Conservation (phyloP, 92 coral and sea anemone genomes). For the Plumapathes pennacea region DNA sequence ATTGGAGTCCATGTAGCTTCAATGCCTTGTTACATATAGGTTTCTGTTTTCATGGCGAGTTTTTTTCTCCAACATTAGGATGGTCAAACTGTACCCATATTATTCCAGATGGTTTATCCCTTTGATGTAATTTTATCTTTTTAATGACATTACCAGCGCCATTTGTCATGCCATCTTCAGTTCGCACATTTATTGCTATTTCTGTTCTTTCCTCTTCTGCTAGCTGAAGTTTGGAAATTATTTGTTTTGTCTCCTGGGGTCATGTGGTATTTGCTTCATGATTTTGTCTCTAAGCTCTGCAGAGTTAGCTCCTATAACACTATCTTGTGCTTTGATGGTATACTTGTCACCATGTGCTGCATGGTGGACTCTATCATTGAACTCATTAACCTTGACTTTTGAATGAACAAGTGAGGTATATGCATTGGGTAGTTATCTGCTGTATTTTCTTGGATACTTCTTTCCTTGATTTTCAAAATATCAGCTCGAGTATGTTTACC, state of each 20-base stretch:
- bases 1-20: slow-evolving; percentile 67
- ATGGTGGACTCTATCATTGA: slow-evolving; percentile 53
- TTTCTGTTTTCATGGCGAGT: slow-evolving; percentile 23
- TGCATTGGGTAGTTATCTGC: slow-evolving; percentile 35
- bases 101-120: slow-evolving; percentile 33
- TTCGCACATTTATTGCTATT: slow-evolving; percentile 46
- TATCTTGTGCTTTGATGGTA: slow-evolving; percentile 45
- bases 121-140: slow-evolving; percentile 18
- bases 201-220: slow-evolving; percentile 56
- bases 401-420: slow-evolving; percentile 53
- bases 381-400: slow-evolving; percentile 59
- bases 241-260: slow-evolving; percentile 59
- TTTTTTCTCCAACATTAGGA: slow-evolving; percentile 39
- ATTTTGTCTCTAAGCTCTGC: slow-evolving; percentile 37
- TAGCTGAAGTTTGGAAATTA: slow-evolving; percentile 37
- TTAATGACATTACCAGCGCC: slow-evolving; percentile 36
- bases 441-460: slow-evolving; percentile 9
- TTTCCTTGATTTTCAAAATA: slow-evolving; percentile 37
- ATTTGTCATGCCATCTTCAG: slow-evolving; percentile 35
- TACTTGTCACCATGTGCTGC: slow-evolving; percentile 37
- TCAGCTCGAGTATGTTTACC: slow-evolving; percentile 41
- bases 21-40: slow-evolving; percentile 39
- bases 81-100: slow-evolving; percentile 56
- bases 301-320: slow-evolving; percentile 53
- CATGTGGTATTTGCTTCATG: slow-evolving; percentile 46